Percentiles rank a stretch among this genome's conserved stretches.
phyloP scores from a whole-genome alignment of 2,113 vertebrate genomes.

The Dryoscopus gambensis region DNA sequence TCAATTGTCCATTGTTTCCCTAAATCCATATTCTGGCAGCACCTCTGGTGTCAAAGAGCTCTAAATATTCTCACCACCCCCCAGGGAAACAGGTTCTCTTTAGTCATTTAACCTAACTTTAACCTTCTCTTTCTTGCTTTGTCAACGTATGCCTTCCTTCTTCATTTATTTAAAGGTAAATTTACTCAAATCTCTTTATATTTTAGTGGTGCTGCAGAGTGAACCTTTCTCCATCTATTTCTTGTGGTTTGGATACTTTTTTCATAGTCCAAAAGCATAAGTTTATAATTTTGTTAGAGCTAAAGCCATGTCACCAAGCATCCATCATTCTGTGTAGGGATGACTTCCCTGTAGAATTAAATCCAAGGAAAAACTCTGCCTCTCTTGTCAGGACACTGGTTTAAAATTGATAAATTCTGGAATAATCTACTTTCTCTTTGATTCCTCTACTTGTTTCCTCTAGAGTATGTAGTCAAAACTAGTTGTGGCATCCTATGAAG shows the following conservation, averaged over 20 bases:
- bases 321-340: background rate
- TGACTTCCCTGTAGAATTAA: background rate
- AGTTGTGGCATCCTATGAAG: background rate
- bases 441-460: background rate
- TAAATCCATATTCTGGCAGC: conserved; percentile 60
- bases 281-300: background rate
- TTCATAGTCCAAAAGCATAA: background rate
- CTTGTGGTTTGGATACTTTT: background rate
- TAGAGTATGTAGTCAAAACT: background rate
- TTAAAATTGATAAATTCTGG: background rate
- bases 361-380: background rate
- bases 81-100: conserved; percentile 7
- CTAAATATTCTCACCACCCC: conserved; percentile 33
- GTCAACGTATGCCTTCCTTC: background rate
- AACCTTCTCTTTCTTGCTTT: background rate
- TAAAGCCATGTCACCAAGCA: background rate
- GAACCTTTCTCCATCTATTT: background rate
- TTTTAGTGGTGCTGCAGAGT: background rate
- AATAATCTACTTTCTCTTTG: background rate
- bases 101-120: conserved; percentile 31
- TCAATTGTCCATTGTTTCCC: conserved; percentile 57
- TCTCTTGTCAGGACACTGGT: background rate
- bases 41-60: conserved; percentile 25
- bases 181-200: background rate
- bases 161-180: background rate